These are phyloP conservation scores for Myotis yumanensis DNA, from an alignment of 2,113 vertebrate species.

Conservation along the genomic window DNA sequence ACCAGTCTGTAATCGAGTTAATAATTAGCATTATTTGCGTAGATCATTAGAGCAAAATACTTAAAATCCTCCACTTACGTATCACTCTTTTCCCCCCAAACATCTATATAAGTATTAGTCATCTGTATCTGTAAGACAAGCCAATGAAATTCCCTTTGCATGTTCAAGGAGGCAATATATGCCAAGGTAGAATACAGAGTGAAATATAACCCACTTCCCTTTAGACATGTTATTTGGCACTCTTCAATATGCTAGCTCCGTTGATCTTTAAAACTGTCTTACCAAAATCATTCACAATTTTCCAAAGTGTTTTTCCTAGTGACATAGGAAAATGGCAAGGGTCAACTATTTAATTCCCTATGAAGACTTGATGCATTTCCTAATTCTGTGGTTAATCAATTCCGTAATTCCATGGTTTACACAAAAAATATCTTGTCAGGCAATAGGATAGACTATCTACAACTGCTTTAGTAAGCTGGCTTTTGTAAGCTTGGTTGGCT, in stretches of 20 bases:
- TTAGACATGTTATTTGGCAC: background rate
- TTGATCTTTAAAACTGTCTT: background rate
- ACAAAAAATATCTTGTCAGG: background rate
- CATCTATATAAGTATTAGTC: background rate
- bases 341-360: background rate
- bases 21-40: background rate
- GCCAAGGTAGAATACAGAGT: background rate
- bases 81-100: background rate
- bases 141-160: background rate
- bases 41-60: background rate
- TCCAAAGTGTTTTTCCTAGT: background rate
- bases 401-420: background rate
- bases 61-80: background rate
- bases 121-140: background rate
- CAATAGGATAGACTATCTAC: background rate
- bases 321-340: background rate
- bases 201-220: background rate
- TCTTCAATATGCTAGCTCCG: background rate
- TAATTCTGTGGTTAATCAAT: background rate
- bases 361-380: background rate
- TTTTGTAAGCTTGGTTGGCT: background rate
- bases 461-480: background rate
- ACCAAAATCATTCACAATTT: background rate
- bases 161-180: background rate
- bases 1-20: conserved; percentile 87